Evolutionary conservation across 1,140 invertebrate species (phyloP).

Genomic region (Coelopa frigida): DNA sequence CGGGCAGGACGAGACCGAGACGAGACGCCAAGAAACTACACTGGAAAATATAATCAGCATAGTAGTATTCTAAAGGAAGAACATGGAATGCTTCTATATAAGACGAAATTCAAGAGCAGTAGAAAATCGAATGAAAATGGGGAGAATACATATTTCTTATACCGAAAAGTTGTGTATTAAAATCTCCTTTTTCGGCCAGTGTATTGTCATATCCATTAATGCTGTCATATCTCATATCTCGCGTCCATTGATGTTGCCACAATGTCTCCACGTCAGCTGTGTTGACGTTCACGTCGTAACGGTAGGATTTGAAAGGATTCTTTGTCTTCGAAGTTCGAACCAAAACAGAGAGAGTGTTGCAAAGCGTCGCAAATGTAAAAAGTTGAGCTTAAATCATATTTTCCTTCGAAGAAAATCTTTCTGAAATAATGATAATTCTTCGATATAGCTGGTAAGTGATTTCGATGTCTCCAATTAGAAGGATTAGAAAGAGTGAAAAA

Average conservation of each 20-base stretch:
- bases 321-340: background rate
- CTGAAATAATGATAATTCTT: background rate
- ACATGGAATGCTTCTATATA: too few relatives aligned
- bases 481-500: too few relatives aligned
- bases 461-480: background rate
- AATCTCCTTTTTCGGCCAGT: background rate
- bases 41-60: too few relatives aligned
- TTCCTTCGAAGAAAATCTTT: background rate
- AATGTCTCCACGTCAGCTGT: background rate
- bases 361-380: background rate
- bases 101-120: background rate
- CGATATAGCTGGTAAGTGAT: background rate
- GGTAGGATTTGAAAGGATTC: background rate
- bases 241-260: background rate
- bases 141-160: background rate
- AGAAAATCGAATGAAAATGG: background rate
- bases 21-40: too few relatives aligned
- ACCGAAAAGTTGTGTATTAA: background rate
- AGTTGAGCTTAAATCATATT: constrained; percentile 1
- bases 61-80: too few relatives aligned
- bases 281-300: background rate
- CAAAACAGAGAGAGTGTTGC: constrained; percentile 1
- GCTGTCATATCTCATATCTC: background rate
- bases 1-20: too few relatives aligned
- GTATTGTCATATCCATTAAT: background rate